phyloP scores from a whole-genome alignment of 2,113 vertebrate species.

The Montifringilla adamsi region DNA sequence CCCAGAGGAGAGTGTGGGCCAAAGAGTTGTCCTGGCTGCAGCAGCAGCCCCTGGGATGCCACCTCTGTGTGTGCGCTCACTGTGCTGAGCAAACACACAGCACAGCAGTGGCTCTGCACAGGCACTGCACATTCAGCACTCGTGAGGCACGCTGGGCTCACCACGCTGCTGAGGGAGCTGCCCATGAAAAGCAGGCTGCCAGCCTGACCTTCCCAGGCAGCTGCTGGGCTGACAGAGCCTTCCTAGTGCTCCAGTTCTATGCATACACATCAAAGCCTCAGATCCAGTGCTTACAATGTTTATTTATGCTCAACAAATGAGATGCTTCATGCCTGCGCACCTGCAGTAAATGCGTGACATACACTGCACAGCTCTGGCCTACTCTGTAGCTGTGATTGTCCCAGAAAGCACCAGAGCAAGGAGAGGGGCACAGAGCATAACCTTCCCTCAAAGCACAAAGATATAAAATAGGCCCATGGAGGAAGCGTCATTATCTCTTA shows the following conservation, averaged over 20 bases:
- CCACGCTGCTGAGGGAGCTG: background rate
- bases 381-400: background rate
- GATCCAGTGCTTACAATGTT: background rate
- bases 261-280: background rate
- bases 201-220: background rate
- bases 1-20: background rate
- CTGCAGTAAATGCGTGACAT: background rate
- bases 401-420: background rate
- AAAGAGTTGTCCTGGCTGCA: background rate
- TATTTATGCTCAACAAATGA: background rate
- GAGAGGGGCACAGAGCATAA: background rate
- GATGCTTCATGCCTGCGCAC: background rate
- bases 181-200: background rate
- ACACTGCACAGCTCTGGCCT: background rate
- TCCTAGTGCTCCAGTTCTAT: background rate
- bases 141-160: background rate
- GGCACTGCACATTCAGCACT: background rate
- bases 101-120: background rate
- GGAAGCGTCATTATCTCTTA: background rate
- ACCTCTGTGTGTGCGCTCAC: accelerated
- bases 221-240: background rate
- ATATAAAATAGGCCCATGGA: background rate
- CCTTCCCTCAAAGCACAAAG: background rate
- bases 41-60: background rate
- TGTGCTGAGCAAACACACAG: accelerated